Evolutionary conservation across 1,140 invertebrate genomes (phyloP), one percentile per base, ranked within the genome.

Genomic region (Cydia splendana): DNA sequence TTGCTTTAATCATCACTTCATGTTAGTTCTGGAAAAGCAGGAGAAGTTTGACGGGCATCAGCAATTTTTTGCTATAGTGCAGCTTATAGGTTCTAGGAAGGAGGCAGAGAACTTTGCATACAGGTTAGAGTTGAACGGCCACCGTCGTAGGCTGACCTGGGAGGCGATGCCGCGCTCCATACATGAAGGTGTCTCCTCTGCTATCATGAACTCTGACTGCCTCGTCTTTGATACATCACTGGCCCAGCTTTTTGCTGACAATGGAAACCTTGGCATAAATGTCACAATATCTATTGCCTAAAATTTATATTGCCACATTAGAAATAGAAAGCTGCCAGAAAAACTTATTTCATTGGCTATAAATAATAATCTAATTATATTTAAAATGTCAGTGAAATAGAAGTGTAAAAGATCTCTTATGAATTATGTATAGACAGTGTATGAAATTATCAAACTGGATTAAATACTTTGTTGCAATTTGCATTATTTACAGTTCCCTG

Each of bases 61-160:
- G 85, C 98, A 99, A 93, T 99, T 99, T 93, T 99, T 99, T 94
- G 99, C 99, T 6, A 99, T 99, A 86, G 99, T 99, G 20, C 99
- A 99, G 92, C 94, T 99, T 75, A 99, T 99, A 93, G 99, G 99
- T 13, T 99, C 98, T 20, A 95, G 98, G 76, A 99, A 99, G 93
- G 98, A 99, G 94, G 99, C 99, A 28, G 99, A 99, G 94, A 98
- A 98, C 87, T 99, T 99, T 95, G 98, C 98, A 53, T 99, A 99
- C 93, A 96, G 98, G 95, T 94, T 99, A 82, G 99, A 99, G 94
- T 93, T 99, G 78, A 99, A 99, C 93, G 98, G 98, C 4, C 97
- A 98, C 84, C 94, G 98, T 76, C 94, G 99, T 62, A 95, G 99
- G 75, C 94, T 99, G 34, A 99, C 98, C 10, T 99, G 99, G 99